Percentiles rank a stretch among this genome's conserved stretches.
phyloP scores from a whole-genome alignment of 2,113 vertebrate species.

The Paralichthys olivaceus region DNA sequence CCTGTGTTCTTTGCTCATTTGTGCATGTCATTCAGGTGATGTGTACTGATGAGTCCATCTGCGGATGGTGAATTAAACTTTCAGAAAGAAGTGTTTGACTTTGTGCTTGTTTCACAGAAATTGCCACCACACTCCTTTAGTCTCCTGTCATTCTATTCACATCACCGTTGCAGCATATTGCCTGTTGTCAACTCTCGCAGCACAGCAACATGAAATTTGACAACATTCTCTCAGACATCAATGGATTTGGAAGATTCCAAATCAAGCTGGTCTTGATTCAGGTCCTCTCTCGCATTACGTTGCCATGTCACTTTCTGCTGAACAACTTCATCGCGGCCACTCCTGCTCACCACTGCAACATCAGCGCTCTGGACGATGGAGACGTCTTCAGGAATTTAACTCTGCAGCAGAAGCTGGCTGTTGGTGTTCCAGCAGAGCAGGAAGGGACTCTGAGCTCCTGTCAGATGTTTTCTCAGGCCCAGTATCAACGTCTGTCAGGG shows the following conservation, averaged over 20 bases:
- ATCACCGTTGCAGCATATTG: not conserved
- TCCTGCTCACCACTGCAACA: constrained; percentile 87
- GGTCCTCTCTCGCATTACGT: constrained; percentile 80
- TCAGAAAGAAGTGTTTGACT: too few relatives aligned
- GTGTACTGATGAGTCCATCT: too few relatives aligned
- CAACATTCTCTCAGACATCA: constrained; percentile 69
- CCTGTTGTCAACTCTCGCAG: not conserved
- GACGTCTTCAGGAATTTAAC: constrained; percentile 82
- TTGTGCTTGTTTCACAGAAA: too few relatives aligned
- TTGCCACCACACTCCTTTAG: too few relatives aligned
- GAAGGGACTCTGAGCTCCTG: constrained; percentile 87
- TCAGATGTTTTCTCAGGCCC: constrained; percentile 83
- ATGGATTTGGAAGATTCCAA: constrained; percentile 78
- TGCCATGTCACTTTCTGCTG: constrained; percentile 90
- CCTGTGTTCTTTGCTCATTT: too few relatives aligned
- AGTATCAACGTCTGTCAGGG: constrained; percentile 80
- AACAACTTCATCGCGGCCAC: constrained; percentile 90
- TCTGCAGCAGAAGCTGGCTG: constrained; percentile 75
- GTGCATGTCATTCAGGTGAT: too few relatives aligned
- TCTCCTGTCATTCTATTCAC: not conserved
- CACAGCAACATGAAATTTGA: constrained; percentile 73
- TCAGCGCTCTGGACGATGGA: constrained; percentile 72
- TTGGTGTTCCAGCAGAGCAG: constrained; percentile 79
- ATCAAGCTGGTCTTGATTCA: constrained; percentile 65
- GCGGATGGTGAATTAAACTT: too few relatives aligned